Conservation (phyloP, 2,113 vertebrate genomes). For the Nestor notabilis region DNA sequence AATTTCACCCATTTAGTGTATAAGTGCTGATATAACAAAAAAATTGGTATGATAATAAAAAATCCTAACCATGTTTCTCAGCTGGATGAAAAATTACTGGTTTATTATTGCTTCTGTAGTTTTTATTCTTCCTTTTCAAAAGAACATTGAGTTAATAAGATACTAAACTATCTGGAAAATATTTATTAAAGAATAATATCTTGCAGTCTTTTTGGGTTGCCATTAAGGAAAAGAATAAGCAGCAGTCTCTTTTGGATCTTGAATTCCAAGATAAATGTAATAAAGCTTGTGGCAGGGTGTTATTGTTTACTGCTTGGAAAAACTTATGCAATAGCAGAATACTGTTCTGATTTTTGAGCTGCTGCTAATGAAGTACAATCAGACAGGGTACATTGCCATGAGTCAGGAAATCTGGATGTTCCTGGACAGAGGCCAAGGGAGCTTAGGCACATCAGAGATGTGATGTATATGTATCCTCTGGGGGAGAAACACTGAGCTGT, state of each 20-base stretch:
- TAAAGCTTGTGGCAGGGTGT: slow-evolving; percentile 17
- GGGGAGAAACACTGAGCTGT: background rate
- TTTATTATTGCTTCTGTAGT: background rate
- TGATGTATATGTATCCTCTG: background rate
- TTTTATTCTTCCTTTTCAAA: background rate
- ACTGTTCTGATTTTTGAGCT: slow-evolving; percentile 5
- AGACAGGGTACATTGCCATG: slow-evolving; percentile 20
- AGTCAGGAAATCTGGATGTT: slow-evolving; percentile 49
- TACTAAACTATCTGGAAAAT: background rate
- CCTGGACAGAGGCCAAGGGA: slow-evolving; percentile 18
- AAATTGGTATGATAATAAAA: background rate
- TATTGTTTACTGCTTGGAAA: slow-evolving; percentile 61
- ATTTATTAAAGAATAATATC: slow-evolving; percentile 9
- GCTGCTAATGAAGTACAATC: slow-evolving; percentile 31
- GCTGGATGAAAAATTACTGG: background rate
- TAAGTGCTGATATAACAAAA: background rate
- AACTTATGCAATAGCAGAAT: slow-evolving; percentile 22
- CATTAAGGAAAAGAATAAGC: slow-evolving; percentile 14
- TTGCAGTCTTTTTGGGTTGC: background rate
- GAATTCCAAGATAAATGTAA: slow-evolving; percentile 39
- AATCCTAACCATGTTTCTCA: background rate
- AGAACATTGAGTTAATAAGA: background rate
- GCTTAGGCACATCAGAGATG: background rate
- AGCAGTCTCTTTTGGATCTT: background rate
- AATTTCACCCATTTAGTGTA: background rate